A percentile compares a stretch with the other conserved stretches of the same genome.
phyloP scores from a whole-genome alignment of 2,797 vertebrate species.

The Myotis vivesi region DNA sequence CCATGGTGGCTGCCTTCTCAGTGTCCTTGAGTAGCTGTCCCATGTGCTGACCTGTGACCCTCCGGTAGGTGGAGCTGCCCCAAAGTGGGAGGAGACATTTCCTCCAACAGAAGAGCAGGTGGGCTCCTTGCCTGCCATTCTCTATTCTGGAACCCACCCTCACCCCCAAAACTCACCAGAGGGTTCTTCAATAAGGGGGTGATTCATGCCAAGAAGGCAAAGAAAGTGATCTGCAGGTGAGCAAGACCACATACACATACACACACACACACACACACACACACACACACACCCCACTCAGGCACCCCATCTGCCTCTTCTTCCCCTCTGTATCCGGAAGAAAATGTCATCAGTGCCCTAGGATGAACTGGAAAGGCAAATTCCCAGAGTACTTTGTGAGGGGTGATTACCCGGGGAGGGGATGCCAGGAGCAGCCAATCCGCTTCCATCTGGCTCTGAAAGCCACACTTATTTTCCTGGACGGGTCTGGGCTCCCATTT shows the following conservation, averaged over 20 bases:
- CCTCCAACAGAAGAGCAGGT: background rate
- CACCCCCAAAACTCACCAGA: background rate
- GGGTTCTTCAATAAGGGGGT: background rate
- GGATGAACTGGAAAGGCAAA: slow-evolving; percentile 64
- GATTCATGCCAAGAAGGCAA: background rate
- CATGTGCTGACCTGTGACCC: background rate
- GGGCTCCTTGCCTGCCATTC: background rate
- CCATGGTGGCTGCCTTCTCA: background rate
- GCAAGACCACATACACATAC: background rate
- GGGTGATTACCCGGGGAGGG: background rate
- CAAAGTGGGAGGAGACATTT: background rate
- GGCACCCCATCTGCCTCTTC: background rate
- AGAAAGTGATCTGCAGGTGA: background rate
- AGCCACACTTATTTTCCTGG: slow-evolving; percentile 75
- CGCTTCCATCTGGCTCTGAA: slow-evolving; percentile 64
- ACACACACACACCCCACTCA: background rate
- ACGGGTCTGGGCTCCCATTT: slow-evolving; percentile 53
- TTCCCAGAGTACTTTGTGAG: slow-evolving; percentile 54
- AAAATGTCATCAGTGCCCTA: slow-evolving; percentile 61
- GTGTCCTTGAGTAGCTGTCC: background rate
- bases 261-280: rapidly evolving
- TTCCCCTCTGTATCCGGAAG: background rate
- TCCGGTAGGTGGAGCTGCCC: background rate
- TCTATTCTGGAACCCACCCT: background rate
- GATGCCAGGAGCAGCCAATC: slow-evolving; percentile 20